These are phyloP conservation scores for Galendromus occidentalis DNA, from an alignment of 1,140 invertebrate species.

Conservation along the genomic window DNA sequence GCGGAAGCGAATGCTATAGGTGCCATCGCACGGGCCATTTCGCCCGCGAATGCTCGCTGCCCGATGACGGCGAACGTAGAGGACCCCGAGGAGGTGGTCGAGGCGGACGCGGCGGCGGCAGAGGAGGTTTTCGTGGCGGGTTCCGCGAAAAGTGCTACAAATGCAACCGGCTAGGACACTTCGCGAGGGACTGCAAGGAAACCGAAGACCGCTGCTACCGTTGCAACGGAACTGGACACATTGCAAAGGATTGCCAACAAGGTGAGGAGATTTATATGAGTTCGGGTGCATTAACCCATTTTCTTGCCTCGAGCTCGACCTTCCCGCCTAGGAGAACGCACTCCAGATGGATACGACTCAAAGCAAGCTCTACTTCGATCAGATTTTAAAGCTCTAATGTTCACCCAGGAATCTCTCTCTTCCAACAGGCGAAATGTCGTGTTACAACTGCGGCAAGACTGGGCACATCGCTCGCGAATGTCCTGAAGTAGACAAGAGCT, in stretches of 20 bases:
- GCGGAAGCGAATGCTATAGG: conserved; percentile 27
- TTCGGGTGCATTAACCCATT: too few species aligned
- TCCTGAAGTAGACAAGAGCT: conserved; percentile 35
- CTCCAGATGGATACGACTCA: too few species aligned
- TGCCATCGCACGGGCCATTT: conserved; percentile 31
- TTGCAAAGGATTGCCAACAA: conserved; percentile 68
- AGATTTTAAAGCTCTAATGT: too few species aligned
- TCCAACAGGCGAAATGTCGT: conserved; percentile 17
- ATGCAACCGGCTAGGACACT: conserved; percentile 79
- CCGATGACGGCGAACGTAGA: conserved; percentile 18
- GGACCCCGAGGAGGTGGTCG: conserved; percentile 20
- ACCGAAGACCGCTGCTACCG: conserved; percentile 59
- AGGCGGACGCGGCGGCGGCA: conserved; percentile 20
- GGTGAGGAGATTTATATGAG: conserved; percentile 20
- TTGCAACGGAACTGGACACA: conserved; percentile 60
- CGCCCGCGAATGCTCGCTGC: conserved; percentile 27
- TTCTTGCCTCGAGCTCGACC: too few species aligned
- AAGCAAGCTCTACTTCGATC: too few species aligned
- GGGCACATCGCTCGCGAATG: conserved; percentile 35
- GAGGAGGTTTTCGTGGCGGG: conserved; percentile 16
- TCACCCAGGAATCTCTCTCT: not conserved
- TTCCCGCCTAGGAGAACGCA: too few species aligned
- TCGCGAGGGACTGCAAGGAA: conserved; percentile 74
- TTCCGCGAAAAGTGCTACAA: conserved; percentile 48
- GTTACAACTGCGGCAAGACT: conserved; percentile 33